These are phyloP conservation scores for Cyclargus thomasi DNA, from an alignment of 1,140 invertebrate species.

Conservation along the genomic window DNA sequence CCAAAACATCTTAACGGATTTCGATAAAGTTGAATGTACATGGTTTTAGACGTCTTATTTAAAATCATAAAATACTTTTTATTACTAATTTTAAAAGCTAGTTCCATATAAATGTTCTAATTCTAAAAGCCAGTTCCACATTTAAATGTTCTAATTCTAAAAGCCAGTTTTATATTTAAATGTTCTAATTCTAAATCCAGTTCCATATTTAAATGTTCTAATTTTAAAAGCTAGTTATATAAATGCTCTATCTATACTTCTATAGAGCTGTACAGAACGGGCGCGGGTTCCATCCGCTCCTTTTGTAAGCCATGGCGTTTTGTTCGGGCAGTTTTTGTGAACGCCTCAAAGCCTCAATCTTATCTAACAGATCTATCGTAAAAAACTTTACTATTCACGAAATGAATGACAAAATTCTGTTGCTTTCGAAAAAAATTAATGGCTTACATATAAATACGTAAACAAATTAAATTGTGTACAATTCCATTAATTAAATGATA, in stretches of 20 bases:
- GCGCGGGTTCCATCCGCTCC: conserved; percentile 57
- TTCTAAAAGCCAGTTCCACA: no score
- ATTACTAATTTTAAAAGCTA: no score
- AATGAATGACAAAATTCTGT: conserved; percentile 22
- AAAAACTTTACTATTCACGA: conserved; percentile 41
- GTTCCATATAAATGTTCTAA: no score
- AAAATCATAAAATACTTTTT: no score
- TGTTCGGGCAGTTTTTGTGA: conserved; percentile 60
- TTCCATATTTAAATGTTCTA: no score
- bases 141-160: no score
- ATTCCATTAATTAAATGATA: not conserved
- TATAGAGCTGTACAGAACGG: conserved; percentile 44
- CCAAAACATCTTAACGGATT: no score
- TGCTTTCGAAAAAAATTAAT: conserved; percentile 14
- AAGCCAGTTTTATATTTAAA: no score
- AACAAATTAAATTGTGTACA: not conserved
- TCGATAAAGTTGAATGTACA: no score
- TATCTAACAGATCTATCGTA: conserved; percentile 60
- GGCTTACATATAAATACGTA: not conserved
- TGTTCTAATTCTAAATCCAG: no score
- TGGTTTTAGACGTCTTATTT: no score
- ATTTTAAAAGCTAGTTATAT: no score
- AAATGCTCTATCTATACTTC: not conserved
- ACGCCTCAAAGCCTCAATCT: conserved; percentile 54
- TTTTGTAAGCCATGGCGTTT: conserved; percentile 67